Base-by-base conservation (phyloP, 1,140 invertebrate species). In the Micrasema longulum region DNA sequence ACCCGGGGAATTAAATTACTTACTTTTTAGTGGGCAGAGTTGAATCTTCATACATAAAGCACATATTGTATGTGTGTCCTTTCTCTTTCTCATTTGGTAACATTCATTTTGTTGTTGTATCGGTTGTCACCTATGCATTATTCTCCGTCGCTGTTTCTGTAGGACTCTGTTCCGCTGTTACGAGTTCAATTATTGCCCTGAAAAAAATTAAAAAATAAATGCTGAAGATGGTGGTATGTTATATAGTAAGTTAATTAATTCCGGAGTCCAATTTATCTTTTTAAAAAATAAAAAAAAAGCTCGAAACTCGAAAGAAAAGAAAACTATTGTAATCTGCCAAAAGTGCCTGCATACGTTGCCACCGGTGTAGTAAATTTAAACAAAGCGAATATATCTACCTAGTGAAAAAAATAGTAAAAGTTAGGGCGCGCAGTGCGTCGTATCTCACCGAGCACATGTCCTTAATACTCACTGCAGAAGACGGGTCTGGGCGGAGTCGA, bases 121-220 rank as follows among this genome's bases (percentile, higher is more conserved):
- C n/a, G n/a, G 47, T 62, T 53, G 11, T 7, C 3, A 20, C 5
- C 6, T 18, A 3, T 47, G 2, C 45, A n/a, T 47, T 47, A n/a
- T 11, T 47, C 0, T 23, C 35, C 16, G 41, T 14, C 6, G 22
- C 1, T 11, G 4, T 12, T 23, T 14, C 12, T 22, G n/a, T 31
- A 1, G 67, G 70, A 63, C 55, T 22, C 23, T 76, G 68, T 70
- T 76, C 74, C 12, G 71, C 62, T 4, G 67, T 68, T 9, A 76
- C 70, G 23, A 76, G 50, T 48, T 76, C 38, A 35, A 76, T 73
- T 10, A 76, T 72, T n/a, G 71, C 74, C 16, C 71, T 76, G 53
- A 16, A 50, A 69, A 60, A 14, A 60, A 1, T 11, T 1, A 22
- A 18, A 20, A 20, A 20, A 48, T 48, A 11, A 22, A 10, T 45